Conservation (phyloP, 2,888 invertebrate species). For the Spialia ferax region DNA sequence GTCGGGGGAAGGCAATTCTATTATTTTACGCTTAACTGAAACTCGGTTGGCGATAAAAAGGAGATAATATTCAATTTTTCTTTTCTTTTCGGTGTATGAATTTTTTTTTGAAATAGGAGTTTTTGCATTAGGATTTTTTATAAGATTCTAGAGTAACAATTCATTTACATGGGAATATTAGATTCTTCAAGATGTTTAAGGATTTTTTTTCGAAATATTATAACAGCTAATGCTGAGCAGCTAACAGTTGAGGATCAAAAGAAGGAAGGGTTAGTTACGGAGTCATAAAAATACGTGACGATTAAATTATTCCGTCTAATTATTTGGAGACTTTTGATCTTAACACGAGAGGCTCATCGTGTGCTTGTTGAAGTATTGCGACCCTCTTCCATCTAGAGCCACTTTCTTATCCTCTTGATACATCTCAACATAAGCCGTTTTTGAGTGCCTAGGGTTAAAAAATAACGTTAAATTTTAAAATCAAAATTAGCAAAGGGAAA, state of each 20-base stretch:
- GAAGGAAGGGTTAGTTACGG: too few species aligned
- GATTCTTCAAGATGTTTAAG: too few species aligned
- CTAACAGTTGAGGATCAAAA: too few species aligned
- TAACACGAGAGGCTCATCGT: slow-evolving; percentile 15
- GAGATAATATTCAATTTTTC: too few species aligned
- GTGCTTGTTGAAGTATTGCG: not conserved
- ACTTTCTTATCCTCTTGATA: slow-evolving; percentile 31
- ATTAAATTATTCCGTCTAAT: slow-evolving; percentile 27
- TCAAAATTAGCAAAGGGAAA: too few species aligned
- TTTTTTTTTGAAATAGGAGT: too few species aligned
- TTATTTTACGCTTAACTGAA: slow-evolving; percentile 59
- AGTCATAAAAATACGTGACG: not conserved
- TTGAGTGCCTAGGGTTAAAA: slow-evolving; percentile 19
- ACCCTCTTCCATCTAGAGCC: slow-evolving; percentile 24
- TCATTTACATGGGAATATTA: too few species aligned
- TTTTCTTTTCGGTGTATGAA: not conserved
- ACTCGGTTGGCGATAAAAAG: slow-evolving; percentile 11
- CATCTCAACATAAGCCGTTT: slow-evolving; percentile 28
- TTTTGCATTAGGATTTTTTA: too few species aligned
- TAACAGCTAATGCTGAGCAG: too few species aligned
- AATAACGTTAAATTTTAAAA: not conserved
- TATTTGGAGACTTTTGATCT: slow-evolving; percentile 31
- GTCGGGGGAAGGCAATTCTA: slow-evolving; percentile 66
- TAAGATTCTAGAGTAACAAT: too few species aligned
- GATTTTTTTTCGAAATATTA: too few species aligned